Base-by-base conservation (phyloP, 2,797 vertebrate species). In the Natrix natrix region DNA sequence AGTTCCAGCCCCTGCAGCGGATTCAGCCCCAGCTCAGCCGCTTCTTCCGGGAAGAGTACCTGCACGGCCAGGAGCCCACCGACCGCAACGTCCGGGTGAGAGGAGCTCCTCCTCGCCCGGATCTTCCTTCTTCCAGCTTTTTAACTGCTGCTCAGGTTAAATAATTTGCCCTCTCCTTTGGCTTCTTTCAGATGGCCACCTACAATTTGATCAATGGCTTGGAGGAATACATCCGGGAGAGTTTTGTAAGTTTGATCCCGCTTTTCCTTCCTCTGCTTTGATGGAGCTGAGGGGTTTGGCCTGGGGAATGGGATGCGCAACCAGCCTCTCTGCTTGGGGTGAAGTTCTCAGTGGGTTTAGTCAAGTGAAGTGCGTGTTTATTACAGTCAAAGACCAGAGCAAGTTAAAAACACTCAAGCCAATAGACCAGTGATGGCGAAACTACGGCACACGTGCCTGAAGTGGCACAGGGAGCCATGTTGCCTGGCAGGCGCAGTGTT, bases 31-130 rank as follows among this genome's bases (percentile, higher is more conserved):
- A 99, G 93, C 98, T 99, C 86, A 96, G 97, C 52, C 97, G 98
- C 94, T 99, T 99, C 97, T 99, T 99, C 97, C 98, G 97, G 37
- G 98, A 99, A 97, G 98, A 99, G 97, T 99, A 98, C 97, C 98
- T 99, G 95, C 98, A 97, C 4, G 98, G 98, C 88, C 97, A 97
- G 88, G 98, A 99, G 93, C 98, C 99, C 94, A 99, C 98, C 0
- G 98, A 99, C 22, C 96, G 97, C 63, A 99, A 98, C 96, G 99
- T 99, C 90, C 95, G 98, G 95, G 99, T 99, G 92, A 98, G 97
- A 63, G 0, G 26, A 2, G 37, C 61, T 48, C 48, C 43, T 48
- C 2, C 48, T 48, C 2, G 48, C 48, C 48, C 48, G 48, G 48
- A 48, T 48, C 48, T 48, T 48, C 48, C 48, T 48, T 48, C 48